Conservation (phyloP, 92 coral and sea anemone species). For the Siderastrea radians region DNA sequence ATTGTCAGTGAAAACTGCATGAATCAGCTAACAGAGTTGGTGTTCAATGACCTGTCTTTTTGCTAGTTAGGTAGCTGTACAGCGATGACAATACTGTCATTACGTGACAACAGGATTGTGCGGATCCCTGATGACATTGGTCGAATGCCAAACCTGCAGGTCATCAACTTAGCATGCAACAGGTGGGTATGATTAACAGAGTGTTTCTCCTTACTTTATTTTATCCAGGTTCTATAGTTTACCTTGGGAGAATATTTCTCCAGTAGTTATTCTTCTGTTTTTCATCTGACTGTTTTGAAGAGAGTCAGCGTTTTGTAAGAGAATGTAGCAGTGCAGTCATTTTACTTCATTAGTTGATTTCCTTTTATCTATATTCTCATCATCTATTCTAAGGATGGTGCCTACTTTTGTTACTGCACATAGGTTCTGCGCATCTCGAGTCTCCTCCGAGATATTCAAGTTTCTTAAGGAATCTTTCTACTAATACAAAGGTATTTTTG, state of each 20-base stretch:
- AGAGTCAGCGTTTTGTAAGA: no score
- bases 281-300: no score
- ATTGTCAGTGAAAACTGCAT: no score
- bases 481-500: no score
- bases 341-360: not conserved
- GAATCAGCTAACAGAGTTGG: not conserved
- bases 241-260: not conserved
- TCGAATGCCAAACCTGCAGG: slow-evolving; percentile 93
- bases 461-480: no score
- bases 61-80: slow-evolving; percentile 89
- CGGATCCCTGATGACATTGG: slow-evolving; percentile 93
- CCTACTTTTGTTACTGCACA: no score
- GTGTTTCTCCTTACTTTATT: not conserved
- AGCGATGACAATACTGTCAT: slow-evolving; percentile 86
- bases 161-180: slow-evolving; percentile 91
- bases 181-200: slow-evolving; percentile 53
- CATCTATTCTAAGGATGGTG: no score
- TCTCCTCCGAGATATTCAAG: no score
- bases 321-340: not conserved
- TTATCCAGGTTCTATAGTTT: not conserved
- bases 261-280: no score
- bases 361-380: no score
- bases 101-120: slow-evolving; percentile 90
- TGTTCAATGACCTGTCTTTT: slow-evolving; percentile 5
- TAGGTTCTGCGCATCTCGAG: no score